These are phyloP conservation scores for Sylvia borin DNA, from an alignment of 2,797 vertebrate species.

Conservation along the genomic window DNA sequence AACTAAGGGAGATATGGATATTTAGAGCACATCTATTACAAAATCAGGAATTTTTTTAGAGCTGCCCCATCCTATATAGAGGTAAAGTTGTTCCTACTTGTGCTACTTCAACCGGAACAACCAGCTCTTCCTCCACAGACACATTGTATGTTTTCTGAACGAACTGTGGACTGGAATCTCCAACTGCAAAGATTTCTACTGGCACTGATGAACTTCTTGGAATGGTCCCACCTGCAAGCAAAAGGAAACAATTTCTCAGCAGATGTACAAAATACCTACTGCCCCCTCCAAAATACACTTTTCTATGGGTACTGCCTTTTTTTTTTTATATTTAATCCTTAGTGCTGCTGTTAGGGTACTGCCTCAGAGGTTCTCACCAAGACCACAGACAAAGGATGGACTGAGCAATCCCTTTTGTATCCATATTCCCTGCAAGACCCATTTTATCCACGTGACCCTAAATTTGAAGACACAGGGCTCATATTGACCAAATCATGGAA, in stretches of 20 bases:
- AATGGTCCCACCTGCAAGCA: slow-evolving; percentile 69
- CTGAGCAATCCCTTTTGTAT: not conserved
- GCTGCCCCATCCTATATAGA: not conserved
- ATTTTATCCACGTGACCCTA: not conserved
- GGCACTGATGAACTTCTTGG: slow-evolving; percentile 70
- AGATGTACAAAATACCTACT: not conserved
- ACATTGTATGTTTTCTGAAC: slow-evolving; percentile 58
- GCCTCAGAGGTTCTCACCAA: not conserved
- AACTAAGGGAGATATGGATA: not conserved
- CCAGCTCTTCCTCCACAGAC: slow-evolving; percentile 73
- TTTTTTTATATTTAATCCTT: not conserved
- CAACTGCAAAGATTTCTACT: slow-evolving; percentile 73
- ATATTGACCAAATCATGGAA: not conserved
- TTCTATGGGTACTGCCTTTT: not conserved
- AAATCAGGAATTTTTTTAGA: not conserved
- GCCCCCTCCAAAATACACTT: fast-evolving
- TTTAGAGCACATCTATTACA: not conserved
- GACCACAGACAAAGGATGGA: not conserved
- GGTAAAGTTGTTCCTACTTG: slow-evolving; percentile 59
- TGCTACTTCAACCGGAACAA: slow-evolving; percentile 45
- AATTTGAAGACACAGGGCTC: not conserved
- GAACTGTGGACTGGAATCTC: slow-evolving; percentile 76
- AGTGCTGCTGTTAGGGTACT: not conserved
- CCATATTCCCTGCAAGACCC: not conserved
- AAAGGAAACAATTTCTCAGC: not conserved